phyloP scores from a whole-genome alignment of 2,113 vertebrate species.

The Dicerorhinus sumatrensis region DNA sequence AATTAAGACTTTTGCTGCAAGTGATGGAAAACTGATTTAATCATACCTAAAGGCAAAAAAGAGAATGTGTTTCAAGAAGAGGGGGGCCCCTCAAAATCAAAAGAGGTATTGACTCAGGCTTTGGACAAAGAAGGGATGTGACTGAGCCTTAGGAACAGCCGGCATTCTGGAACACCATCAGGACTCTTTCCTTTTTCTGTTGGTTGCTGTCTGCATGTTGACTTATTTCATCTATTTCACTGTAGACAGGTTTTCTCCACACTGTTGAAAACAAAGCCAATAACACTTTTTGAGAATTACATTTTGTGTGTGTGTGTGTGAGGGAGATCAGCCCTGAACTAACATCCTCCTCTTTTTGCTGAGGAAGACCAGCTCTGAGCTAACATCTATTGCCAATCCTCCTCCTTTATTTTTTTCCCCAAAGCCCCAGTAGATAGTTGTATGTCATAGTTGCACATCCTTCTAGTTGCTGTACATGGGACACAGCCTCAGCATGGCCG shows the following conservation, averaged over 20 bases:
- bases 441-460: too few species aligned
- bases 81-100: neutral
- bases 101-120: neutral
- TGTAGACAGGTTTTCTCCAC: neutral
- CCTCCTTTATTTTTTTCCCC: too few species aligned
- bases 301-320: neutral
- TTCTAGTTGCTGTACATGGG: too few species aligned
- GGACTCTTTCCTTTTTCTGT: neutral
- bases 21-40: neutral
- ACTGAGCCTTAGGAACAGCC: neutral
- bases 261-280: neutral
- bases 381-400: too few species aligned
- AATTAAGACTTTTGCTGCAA: neutral
- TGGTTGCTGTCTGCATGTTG: neutral
- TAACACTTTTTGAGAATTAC: neutral
- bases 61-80: neutral
- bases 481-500: too few species aligned
- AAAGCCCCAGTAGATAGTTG: too few species aligned
- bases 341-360: too few species aligned
- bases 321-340: too few species aligned
- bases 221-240: neutral
- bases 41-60: neutral
- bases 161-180: neutral
- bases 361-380: too few species aligned
- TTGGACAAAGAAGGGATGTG: neutral